phyloP scores from a whole-genome alignment of 2,797 vertebrate genomes.

The Galagoides demidoff region DNA sequence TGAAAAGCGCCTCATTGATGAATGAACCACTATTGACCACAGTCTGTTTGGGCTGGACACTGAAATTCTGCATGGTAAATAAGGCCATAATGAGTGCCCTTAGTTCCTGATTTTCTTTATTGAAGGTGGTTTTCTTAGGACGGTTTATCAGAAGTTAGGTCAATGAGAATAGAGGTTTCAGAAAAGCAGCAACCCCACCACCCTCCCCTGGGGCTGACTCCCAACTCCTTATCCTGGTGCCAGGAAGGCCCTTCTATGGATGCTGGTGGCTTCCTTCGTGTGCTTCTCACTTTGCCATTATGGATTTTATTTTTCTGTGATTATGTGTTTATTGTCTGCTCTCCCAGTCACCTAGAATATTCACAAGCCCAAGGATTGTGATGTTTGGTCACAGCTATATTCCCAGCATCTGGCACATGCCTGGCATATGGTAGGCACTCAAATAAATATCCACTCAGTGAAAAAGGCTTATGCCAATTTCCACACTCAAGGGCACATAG shows the following conservation, averaged over 20 bases:
- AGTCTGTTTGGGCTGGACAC: neutral
- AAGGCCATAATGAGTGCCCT: neutral
- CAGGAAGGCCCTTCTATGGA: neutral
- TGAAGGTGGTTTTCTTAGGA: neutral
- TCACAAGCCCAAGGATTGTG: neutral
- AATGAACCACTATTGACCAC: neutral
- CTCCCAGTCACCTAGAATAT: too few relatives aligned
- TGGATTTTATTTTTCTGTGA: neutral
- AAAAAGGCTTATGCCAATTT: neutral
- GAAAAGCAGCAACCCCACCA: neutral
- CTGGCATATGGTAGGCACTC: neutral
- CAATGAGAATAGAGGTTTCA: neutral
- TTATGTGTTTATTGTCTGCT: neutral
- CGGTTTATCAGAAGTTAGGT: neutral
- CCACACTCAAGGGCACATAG: too few relatives aligned
- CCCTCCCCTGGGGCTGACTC: too few relatives aligned
- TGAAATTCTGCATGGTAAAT: neutral
- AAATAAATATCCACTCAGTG: too few relatives aligned
- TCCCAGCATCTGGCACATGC: neutral
- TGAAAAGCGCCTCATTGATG: neutral
- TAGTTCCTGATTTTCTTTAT: neutral
- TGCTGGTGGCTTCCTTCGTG: neutral
- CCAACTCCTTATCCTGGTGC: neutral
- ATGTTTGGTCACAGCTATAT: rapidly evolving
- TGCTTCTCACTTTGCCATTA: neutral